Evolutionary conservation across 2,113 vertebrate genomes (phyloP).

Genomic region (Myocastor coypus): DNA sequence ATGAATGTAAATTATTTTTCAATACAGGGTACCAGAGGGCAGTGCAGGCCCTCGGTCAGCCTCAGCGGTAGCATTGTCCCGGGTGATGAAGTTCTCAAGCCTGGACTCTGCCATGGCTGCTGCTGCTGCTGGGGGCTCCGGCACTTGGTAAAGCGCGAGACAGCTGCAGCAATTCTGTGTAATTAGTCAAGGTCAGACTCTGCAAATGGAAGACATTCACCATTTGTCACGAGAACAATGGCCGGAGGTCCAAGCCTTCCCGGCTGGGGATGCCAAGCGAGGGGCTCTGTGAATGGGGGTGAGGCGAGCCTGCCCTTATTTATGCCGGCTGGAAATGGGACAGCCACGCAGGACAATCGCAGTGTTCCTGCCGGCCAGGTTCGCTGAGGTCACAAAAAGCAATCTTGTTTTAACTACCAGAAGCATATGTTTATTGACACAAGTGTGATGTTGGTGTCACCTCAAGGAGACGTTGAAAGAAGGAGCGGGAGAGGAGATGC

Average conservation of each 20-base stretch:
- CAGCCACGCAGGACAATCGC: slow-evolving; percentile 71
- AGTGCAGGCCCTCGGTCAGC: neutral
- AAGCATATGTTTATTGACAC: slow-evolving; percentile 86
- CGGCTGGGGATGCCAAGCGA: slow-evolving; percentile 60
- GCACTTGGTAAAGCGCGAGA: slow-evolving; percentile 79
- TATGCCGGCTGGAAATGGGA: slow-evolving; percentile 70
- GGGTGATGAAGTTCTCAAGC: slow-evolving; percentile 89
- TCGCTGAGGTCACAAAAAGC: slow-evolving; percentile 80
- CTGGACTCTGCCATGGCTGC: slow-evolving; percentile 78
- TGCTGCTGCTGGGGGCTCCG: slow-evolving; percentile 71
- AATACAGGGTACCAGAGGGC: slow-evolving; percentile 64
- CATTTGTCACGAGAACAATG: slow-evolving; percentile 89
- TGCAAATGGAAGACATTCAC: slow-evolving; percentile 87
- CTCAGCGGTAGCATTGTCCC: neutral
- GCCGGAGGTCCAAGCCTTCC: slow-evolving; percentile 78
- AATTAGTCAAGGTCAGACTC: slow-evolving; percentile 90
- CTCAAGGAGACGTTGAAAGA: slow-evolving; percentile 21
- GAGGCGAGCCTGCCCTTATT: slow-evolving; percentile 77
- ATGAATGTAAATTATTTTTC: slow-evolving; percentile 74
- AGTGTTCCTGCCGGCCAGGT: slow-evolving; percentile 78
- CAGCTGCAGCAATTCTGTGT: slow-evolving; percentile 89
- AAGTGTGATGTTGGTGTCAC: slow-evolving; percentile 78
- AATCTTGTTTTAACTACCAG: slow-evolving; percentile 85
- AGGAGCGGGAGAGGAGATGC: neutral
- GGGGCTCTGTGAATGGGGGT: slow-evolving; percentile 75